phyloP scores from a whole-genome alignment of 2,888 invertebrate species.

The Calephelis perditalis region DNA sequence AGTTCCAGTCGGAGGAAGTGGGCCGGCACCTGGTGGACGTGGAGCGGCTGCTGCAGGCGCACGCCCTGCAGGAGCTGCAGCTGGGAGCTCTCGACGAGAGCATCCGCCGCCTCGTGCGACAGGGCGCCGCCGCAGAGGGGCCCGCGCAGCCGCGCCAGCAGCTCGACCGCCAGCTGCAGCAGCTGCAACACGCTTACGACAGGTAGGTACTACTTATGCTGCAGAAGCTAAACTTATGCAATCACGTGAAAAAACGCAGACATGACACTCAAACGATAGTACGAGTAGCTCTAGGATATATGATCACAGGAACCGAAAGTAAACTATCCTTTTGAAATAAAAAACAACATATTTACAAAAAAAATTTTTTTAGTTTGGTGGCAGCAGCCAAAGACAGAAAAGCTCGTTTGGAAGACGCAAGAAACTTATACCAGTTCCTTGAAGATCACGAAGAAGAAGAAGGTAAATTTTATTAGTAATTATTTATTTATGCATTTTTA shows the following conservation, averaged over 20 bases:
- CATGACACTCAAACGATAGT: neutral
- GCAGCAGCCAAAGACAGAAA: conserved; percentile 87
- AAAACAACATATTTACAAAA: conserved; percentile 34
- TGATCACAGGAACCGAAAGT: too few species aligned
- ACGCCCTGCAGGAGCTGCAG: conserved; percentile 94
- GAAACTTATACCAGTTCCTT: conserved; percentile 95
- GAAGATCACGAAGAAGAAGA: conserved; percentile 99
- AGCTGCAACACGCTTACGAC: conserved; percentile 87
- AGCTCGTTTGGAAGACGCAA: conserved; percentile 91
- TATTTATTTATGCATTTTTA: too few species aligned
- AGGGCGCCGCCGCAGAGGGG: conserved; percentile 49
- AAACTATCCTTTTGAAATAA: conserved; percentile 19
- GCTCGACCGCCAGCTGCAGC: conserved; percentile 85
- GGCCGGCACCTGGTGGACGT: conserved; percentile 96
- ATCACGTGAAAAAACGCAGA: neutral
- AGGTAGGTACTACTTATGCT: conserved; percentile 77
- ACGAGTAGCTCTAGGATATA: too few species aligned
- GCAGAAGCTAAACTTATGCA: neutral
- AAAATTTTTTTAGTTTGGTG: conserved; percentile 74
- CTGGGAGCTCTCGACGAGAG: conserved; percentile 93
- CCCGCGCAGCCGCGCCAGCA: conserved; percentile 84
- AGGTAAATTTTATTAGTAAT: conserved; percentile 41
- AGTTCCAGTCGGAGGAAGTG: conserved; percentile 90
- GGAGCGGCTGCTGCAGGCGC: conserved; percentile 95
- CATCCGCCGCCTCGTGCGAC: conserved; percentile 85